Evolutionary conservation across 1,140 invertebrate genomes (phyloP).

Genomic region (Heliothis subflexa): DNA sequence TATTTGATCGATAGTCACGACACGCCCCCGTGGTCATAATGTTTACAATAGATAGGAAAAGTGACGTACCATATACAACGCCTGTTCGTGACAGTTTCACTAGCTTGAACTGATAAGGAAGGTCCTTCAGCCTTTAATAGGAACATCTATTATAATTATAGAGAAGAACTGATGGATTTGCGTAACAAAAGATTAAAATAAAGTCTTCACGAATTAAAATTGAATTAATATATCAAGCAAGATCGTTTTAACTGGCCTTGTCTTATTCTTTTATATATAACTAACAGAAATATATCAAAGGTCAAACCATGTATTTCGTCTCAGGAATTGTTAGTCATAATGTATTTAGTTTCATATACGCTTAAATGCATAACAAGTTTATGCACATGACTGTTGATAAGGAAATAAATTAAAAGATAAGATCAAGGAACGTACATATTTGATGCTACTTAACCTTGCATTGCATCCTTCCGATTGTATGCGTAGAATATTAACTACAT

Average conservation of each 20-base stretch:
- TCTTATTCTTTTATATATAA: no score
- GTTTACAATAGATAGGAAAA: slow-evolving; percentile 1
- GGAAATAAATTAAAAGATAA: not conserved
- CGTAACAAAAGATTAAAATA: not conserved
- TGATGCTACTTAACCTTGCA: not conserved
- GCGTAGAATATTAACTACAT: no score
- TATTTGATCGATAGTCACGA: slow-evolving; percentile 3
- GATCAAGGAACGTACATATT: slow-evolving; percentile 1
- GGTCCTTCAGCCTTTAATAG: slow-evolving; percentile 25
- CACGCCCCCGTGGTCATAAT: not conserved
- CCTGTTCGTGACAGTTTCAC: slow-evolving; percentile 23
- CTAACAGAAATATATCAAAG: not conserved
- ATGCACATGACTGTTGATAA: not conserved
- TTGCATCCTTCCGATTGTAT: not conserved
- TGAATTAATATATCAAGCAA: not conserved
- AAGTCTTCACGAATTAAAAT: not conserved
- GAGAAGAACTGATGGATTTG: not conserved
- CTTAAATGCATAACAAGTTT: not conserved
- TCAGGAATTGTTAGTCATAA: no score
- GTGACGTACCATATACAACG: slow-evolving; percentile 10
- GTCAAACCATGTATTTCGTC: not conserved
- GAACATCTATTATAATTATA: not conserved
- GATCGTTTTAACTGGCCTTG: no score
- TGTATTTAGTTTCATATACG: not conserved
- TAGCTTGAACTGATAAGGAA: slow-evolving; percentile 31